Percentiles rank a stretch among this genome's conserved stretches.
Conservation (phyloP, 2,888 invertebrate genomes). For the Octonoba sinensis region DNA sequence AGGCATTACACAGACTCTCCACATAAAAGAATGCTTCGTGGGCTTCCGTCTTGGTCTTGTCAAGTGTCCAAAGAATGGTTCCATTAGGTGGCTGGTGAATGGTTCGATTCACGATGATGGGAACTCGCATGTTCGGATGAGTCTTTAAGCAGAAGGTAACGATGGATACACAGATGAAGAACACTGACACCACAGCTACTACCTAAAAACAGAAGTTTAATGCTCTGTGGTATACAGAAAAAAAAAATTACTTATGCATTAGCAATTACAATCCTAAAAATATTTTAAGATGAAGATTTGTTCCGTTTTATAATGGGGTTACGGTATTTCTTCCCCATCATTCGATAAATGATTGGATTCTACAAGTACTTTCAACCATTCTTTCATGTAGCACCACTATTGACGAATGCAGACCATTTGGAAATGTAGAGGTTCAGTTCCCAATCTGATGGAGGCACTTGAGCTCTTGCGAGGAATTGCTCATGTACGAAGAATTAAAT, state of each 20-base stretch:
- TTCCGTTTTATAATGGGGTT: no score
- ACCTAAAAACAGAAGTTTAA: slow-evolving; percentile 77
- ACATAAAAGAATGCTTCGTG: slow-evolving; percentile 98
- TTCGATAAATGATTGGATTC: no score
- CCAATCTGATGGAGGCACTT: no score
- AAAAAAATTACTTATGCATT: neutral
- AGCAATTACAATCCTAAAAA: neutral
- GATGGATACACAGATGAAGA: slow-evolving; percentile 99
- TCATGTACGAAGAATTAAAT: no score
- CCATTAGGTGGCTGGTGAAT: slow-evolving; percentile 73
- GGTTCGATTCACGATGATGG: slow-evolving; percentile 84
- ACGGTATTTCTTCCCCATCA: no score
- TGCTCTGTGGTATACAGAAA: neutral
- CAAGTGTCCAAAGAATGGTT: slow-evolving; percentile 76
- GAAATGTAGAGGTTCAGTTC: no score
- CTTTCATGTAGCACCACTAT: no score
- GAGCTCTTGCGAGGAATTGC: no score
- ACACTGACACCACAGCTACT: slow-evolving; percentile 97
- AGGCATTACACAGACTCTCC: slow-evolving; percentile 98
- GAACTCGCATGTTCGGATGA: slow-evolving; percentile 94
- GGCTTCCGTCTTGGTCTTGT: slow-evolving; percentile 90
- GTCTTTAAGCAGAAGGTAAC: slow-evolving; percentile 99
- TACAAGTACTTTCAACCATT: no score
- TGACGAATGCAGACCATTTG: no score
- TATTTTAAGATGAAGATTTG: neutral